Conservation (phyloP, 2,888 invertebrate genomes). For the Alviniconcha strummeri region DNA sequence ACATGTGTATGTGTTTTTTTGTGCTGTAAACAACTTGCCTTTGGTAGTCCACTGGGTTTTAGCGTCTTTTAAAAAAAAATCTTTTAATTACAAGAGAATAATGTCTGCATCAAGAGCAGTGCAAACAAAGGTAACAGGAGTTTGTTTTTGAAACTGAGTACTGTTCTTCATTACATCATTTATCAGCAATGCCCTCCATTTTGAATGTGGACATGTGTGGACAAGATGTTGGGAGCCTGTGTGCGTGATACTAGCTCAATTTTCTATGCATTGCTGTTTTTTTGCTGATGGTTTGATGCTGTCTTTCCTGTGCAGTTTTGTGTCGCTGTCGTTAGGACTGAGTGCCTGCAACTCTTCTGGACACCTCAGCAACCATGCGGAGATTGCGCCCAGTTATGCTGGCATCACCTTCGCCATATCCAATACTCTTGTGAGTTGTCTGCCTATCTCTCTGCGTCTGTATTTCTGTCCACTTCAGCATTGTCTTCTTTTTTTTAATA, state of each 20-base stretch:
- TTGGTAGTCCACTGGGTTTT: slow-evolving; percentile 80
- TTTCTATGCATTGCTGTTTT: no score
- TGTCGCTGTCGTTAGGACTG: slow-evolving; percentile 84
- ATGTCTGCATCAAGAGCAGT: not conserved
- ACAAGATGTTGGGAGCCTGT: no score
- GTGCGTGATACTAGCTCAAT: no score
- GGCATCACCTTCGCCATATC: slow-evolving; percentile 86
- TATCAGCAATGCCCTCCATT: not conserved
- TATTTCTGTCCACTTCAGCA: no score
- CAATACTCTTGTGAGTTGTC: slow-evolving; percentile 80
- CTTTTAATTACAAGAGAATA: not conserved
- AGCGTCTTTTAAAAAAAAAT: slow-evolving; percentile 74
- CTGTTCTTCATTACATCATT: not conserved
- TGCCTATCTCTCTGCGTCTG: not conserved
- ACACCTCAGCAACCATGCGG: slow-evolving; percentile 85
- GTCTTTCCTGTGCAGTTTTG: slow-evolving; percentile 75
- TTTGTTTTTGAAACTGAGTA: not conserved
- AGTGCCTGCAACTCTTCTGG: slow-evolving; percentile 86
- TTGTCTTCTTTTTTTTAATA: no score
- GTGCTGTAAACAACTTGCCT: slow-evolving; percentile 77
- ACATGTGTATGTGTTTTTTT: slow-evolving; percentile 59
- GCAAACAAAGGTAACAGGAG: not conserved
- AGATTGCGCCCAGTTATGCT: slow-evolving; percentile 85
- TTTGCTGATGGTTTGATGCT: no score
- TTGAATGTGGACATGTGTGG: no score